A percentile compares a stretch with the other conserved stretches of the same genome.
Conservation (phyloP, 2,888 invertebrate genomes). For the Oxycera nigricornis region DNA sequence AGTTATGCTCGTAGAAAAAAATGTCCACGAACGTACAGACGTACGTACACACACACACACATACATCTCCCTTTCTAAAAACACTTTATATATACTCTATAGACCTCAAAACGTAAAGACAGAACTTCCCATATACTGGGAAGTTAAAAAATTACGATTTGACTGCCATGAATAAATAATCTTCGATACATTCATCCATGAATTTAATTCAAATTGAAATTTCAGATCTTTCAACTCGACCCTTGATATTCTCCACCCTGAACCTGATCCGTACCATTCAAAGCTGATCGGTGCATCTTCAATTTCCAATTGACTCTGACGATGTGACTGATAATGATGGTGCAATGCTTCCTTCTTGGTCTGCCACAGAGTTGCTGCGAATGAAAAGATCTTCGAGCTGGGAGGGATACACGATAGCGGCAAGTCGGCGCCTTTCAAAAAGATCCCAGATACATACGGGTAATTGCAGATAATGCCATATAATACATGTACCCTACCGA, state of each 20-base stretch:
- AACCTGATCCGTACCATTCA: neutral
- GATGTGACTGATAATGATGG: slow-evolving; percentile 27
- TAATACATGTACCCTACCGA: neutral
- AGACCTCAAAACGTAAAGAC: too few relatives aligned
- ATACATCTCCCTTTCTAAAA: too few relatives aligned
- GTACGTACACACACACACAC: too few relatives aligned
- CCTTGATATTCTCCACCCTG: slow-evolving; percentile 20
- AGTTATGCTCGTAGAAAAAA: too few relatives aligned
- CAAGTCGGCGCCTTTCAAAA: slow-evolving; percentile 12
- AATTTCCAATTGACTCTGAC: slow-evolving; percentile 35
- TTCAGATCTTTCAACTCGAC: slow-evolving; percentile 19
- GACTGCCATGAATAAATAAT: too few relatives aligned
- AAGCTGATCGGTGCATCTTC: slow-evolving; percentile 31
- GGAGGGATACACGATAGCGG: slow-evolving; percentile 5
- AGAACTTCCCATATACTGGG: too few relatives aligned
- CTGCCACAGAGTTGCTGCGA: neutral
- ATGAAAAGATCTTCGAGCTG: neutral
- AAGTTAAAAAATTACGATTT: too few relatives aligned
- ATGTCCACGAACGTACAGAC: too few relatives aligned
- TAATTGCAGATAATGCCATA: slow-evolving; percentile 16
- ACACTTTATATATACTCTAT: too few relatives aligned
- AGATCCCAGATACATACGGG: slow-evolving; percentile 8
- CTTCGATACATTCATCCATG: too few relatives aligned
- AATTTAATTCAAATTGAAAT: slow-evolving; percentile 29
- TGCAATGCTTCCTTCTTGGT: neutral